These are phyloP conservation scores for Carassius carassius DNA, from an alignment of 2,113 vertebrate species.

Conservation along the genomic window DNA sequence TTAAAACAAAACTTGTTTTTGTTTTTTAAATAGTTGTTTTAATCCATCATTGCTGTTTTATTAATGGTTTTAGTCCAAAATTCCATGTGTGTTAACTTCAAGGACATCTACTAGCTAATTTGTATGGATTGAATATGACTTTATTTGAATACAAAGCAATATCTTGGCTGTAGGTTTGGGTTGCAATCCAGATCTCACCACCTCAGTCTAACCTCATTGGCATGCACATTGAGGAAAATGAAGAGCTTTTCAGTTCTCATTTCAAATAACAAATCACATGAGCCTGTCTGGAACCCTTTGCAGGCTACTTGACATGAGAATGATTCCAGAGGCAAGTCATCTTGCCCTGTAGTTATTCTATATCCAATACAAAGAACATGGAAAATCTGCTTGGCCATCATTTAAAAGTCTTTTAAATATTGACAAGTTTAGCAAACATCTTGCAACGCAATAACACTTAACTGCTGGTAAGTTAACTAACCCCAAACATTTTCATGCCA, in stretches of 20 bases:
- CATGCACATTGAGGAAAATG: constrained; percentile 93
- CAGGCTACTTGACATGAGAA: constrained; percentile 97
- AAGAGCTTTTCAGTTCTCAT: constrained; percentile 79
- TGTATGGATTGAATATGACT: neutral
- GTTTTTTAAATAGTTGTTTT: too few relatives aligned
- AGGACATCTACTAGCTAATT: neutral
- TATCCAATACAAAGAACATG: neutral
- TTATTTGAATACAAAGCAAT: neutral
- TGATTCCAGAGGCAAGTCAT: constrained; percentile 66
- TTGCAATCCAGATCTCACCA: constrained; percentile 88
- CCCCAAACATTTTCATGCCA: constrained; percentile 93
- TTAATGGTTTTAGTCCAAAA: neutral
- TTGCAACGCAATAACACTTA: neutral
- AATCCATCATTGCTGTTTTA: too few relatives aligned
- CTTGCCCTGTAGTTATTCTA: neutral
- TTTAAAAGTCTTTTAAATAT: neutral
- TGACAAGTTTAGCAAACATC: constrained; percentile 4
- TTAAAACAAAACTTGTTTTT: too few relatives aligned
- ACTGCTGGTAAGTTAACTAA: constrained; percentile 63
- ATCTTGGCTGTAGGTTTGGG: constrained; percentile 57
- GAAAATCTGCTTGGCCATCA: neutral
- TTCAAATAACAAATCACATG: constrained; percentile 74
- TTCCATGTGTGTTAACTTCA: neutral
- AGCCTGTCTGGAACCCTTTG: constrained; percentile 87
- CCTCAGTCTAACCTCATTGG: constrained; percentile 80